A percentile compares a stretch with the other conserved stretches of the same genome.
These are phyloP conservation scores for Hemichromis elongatus DNA, from an alignment of 2,113 vertebrate species.

Conservation along the genomic window DNA sequence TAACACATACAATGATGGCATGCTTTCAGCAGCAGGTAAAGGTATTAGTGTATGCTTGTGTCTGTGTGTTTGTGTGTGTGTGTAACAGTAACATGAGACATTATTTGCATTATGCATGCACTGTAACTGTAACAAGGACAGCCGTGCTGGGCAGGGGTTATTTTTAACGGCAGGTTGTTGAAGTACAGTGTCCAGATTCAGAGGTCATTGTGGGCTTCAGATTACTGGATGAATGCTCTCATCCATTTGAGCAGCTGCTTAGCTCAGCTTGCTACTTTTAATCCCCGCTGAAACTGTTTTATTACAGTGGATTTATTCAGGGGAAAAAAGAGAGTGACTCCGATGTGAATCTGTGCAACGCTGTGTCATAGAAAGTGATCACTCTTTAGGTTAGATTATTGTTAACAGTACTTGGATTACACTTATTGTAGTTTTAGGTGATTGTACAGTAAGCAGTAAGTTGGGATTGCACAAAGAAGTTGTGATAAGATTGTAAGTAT, in stretches of 20 bases:
- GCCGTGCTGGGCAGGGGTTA: neutral
- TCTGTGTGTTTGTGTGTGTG: neutral
- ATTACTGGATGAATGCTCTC: slow-evolving; percentile 12
- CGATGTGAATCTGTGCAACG: neutral
- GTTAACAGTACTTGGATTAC: neutral
- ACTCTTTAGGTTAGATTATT: neutral
- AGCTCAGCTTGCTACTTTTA: neutral
- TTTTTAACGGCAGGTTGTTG: slow-evolving; percentile 24
- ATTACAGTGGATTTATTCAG: neutral
- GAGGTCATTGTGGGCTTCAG: slow-evolving; percentile 41
- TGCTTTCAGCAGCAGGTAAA: neutral
- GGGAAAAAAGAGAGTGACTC: neutral
- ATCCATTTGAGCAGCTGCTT: neutral
- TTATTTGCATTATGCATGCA: neutral
- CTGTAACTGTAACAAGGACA: neutral
- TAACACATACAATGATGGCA: neutral
- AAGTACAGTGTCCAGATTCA: neutral
- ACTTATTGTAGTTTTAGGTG: neutral
- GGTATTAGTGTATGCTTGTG: neutral
- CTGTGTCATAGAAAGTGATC: neutral
- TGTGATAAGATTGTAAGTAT: neutral
- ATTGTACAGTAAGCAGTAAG: neutral
- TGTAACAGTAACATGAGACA: neutral
- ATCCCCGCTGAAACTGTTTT: neutral
- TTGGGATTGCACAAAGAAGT: neutral